phyloP scores from a whole-genome alignment of 1,140 invertebrate species.

The Galleria mellonella region DNA sequence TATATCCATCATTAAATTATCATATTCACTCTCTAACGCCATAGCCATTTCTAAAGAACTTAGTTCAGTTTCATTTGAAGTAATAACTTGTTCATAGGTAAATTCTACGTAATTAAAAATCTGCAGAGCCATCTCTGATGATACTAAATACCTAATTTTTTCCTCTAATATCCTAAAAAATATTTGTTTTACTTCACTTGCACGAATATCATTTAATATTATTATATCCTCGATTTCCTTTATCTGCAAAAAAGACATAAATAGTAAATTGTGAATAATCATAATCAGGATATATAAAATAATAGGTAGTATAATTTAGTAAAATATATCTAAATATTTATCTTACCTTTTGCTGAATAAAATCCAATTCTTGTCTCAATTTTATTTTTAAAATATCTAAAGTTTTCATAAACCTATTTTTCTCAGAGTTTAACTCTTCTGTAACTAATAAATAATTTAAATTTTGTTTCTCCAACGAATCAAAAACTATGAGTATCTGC shows the following conservation, averaged over 20 bases:
- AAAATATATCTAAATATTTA: no score
- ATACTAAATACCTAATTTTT: conserved; percentile 57
- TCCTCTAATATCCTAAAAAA: conserved; percentile 50
- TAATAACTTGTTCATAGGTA: conserved; percentile 77
- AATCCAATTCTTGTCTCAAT: conserved; percentile 38
- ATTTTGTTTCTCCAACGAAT: conserved; percentile 78
- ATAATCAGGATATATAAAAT: no score
- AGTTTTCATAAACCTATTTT: conserved; percentile 54
- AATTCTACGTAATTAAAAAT: conserved; percentile 78
- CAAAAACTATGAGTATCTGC: conserved; percentile 75
- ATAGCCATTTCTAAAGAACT: conserved; percentile 76
- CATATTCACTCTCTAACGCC: conserved; percentile 76
- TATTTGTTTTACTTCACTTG: conserved; percentile 45
- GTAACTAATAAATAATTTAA: conserved; percentile 78
- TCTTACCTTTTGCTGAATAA: conserved; percentile 50
- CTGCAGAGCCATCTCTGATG: conserved; percentile 75
- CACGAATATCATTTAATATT: conserved; percentile 33
- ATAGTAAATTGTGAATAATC: no score
- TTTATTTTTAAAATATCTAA: conserved; percentile 30
- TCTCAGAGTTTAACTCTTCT: conserved; percentile 75
- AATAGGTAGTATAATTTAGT: no score
- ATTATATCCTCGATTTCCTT: conserved; percentile 44
- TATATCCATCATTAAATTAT: conserved; percentile 73
- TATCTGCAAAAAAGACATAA: conserved; percentile 35
- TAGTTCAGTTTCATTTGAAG: conserved; percentile 73